These are phyloP conservation scores for Pseudorasbora parva DNA, from an alignment of 2,113 vertebrate genomes.

Conservation along the genomic window DNA sequence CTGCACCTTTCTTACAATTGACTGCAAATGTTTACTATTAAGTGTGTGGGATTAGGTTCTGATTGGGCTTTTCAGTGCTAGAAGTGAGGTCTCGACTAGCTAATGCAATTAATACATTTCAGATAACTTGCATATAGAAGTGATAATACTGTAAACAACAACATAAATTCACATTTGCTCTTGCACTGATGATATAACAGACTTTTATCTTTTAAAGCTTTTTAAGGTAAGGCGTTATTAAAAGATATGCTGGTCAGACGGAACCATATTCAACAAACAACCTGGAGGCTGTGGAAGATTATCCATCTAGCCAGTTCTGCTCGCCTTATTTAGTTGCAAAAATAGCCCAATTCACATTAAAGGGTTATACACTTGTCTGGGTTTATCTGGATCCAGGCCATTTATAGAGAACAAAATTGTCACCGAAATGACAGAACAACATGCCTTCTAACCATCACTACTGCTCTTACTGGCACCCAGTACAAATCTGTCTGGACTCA, in stretches of 20 bases:
- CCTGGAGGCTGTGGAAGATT: background rate
- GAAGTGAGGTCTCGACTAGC: background rate
- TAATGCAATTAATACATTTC: background rate
- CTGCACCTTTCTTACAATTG: no score
- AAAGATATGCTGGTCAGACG: conserved; percentile 8
- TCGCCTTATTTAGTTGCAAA: background rate
- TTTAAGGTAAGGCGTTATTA: conserved; percentile 11
- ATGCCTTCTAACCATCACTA: conserved; percentile 24
- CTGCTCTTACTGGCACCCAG: background rate
- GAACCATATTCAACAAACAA: conserved; percentile 28
- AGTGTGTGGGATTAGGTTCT: background rate
- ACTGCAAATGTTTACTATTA: background rate
- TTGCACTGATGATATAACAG: background rate
- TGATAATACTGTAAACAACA: background rate
- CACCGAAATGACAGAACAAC: conserved; percentile 17
- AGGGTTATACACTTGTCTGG: conserved; percentile 37
- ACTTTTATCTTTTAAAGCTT: conserved; percentile 17
- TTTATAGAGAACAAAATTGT: background rate
- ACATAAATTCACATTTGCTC: background rate
- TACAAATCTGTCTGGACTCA: background rate
- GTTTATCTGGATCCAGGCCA: conserved; percentile 28
- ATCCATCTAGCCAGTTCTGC: background rate
- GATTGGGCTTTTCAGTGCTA: background rate
- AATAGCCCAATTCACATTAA: conserved; percentile 32
- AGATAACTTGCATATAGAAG: background rate